Conservation (phyloP, 2,797 vertebrate genomes). For the Allobates femoralis region DNA sequence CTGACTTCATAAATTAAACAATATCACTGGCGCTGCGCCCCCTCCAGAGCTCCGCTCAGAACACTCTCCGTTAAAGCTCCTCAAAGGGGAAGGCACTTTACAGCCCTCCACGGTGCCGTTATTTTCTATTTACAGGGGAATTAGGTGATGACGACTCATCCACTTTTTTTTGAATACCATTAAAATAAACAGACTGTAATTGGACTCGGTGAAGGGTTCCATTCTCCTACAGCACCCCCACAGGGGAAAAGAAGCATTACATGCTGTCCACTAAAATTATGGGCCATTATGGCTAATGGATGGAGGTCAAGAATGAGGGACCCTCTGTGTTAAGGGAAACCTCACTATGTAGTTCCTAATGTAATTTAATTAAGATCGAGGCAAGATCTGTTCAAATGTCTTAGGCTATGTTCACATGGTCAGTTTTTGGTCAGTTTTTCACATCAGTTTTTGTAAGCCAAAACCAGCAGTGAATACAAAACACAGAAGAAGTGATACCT, state of each 20-base stretch:
- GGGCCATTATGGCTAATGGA: background rate
- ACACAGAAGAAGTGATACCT: too few species aligned
- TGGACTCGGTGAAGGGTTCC: background rate
- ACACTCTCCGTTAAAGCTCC: background rate
- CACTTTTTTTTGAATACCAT: background rate
- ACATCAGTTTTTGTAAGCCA: too few species aligned
- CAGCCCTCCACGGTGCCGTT: background rate
- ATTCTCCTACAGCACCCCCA: background rate
- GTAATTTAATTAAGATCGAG: too few species aligned
- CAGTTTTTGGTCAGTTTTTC: too few species aligned
- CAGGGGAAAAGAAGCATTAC: background rate
- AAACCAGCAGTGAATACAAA: too few species aligned
- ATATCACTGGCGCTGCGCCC: background rate
- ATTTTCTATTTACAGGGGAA: background rate
- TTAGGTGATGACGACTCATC: background rate
- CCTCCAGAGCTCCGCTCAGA: background rate
- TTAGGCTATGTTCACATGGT: too few species aligned
- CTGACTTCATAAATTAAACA: conserved; percentile 25
- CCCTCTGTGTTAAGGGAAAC: too few species aligned
- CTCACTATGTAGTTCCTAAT: too few species aligned
- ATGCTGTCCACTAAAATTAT: background rate
- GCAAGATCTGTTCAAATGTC: too few species aligned
- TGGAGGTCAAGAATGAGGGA: background rate
- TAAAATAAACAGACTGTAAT: background rate
- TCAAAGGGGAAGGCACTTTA: conserved; percentile 9